Conservation (phyloP, 2,113 vertebrate species). For the Helogale parvula region DNA sequence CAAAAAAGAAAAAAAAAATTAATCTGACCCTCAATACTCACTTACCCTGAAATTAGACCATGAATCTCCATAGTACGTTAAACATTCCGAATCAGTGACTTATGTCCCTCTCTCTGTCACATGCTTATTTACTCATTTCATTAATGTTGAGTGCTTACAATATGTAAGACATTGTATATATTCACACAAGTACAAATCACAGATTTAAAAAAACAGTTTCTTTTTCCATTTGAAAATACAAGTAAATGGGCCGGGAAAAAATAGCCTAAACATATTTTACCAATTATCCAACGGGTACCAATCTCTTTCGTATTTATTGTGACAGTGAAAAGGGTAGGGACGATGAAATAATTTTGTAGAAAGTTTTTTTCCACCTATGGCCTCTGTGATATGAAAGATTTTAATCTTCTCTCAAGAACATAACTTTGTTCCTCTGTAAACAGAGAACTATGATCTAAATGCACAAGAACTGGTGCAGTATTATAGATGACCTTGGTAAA, state of each 20-base stretch:
- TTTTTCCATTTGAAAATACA: neutral
- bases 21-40: neutral
- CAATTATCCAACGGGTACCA: neutral
- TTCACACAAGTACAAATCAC: neutral
- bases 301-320: neutral
- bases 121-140: neutral
- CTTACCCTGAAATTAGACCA: neutral
- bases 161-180: neutral
- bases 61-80: neutral
- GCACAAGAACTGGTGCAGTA: neutral
- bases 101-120: neutral
- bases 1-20: neutral
- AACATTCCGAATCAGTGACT: neutral
- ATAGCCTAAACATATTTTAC: neutral
- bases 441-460: neutral
- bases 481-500: neutral
- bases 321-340: neutral
- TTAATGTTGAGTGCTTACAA: neutral
- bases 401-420: neutral
- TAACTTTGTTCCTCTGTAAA: neutral
- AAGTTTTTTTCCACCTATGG: neutral
- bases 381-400: neutral
- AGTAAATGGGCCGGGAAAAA: neutral
- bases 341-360: neutral
- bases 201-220: neutral